Base-by-base conservation (phyloP, 2,888 invertebrate species). In the Copidosoma aretas region DNA sequence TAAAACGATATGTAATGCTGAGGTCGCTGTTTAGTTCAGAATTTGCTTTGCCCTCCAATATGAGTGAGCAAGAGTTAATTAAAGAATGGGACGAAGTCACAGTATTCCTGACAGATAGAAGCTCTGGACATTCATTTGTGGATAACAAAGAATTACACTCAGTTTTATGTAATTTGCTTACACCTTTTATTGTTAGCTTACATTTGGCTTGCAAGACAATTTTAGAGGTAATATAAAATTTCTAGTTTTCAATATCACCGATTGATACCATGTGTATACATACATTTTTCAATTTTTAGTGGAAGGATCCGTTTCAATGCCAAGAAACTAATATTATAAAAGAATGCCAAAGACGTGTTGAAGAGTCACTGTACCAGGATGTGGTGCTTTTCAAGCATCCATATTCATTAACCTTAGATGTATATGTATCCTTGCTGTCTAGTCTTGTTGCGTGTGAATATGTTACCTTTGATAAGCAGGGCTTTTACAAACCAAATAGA, bases 371-470 rank as follows among this genome's bases (percentile, higher is more conserved):
- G 3, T 79, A 80, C 24, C 77, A 82, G 46, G 79, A 79, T 64
- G 75, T 77, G 17, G 79, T 81, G 52, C 79, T 82, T 63, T 85
- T 87, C 15, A 77, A 73, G 41, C 92, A 92, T 84, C 92, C 93
- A 0, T 92, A 92, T 84, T 89, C 90, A 74, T 86, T 94, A 68
- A 91, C 91, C 52, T 85, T 93, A 73, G 93, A 93, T 73, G 77
- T 84, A n/a, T 80, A 79, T 72, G 73, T 75, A 64, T 75, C 81
- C 5, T 78, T 81, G 21, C 71, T 82, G 64, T 71, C 73, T 54
- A 80, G 78, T 69, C 77, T 84, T 43, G 57, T 71, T 56, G 69
- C 75, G 17, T 75, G 77, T 71, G 78, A 75, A 63, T 76, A 79
- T 51, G 65, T 81, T 58, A 70, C 60, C 14, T 22, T 75, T 15